Evolutionary conservation across 1,140 invertebrate genomes (phyloP), one percentile per base, ranked within the genome.

Genomic region (Achatina immaculata): DNA sequence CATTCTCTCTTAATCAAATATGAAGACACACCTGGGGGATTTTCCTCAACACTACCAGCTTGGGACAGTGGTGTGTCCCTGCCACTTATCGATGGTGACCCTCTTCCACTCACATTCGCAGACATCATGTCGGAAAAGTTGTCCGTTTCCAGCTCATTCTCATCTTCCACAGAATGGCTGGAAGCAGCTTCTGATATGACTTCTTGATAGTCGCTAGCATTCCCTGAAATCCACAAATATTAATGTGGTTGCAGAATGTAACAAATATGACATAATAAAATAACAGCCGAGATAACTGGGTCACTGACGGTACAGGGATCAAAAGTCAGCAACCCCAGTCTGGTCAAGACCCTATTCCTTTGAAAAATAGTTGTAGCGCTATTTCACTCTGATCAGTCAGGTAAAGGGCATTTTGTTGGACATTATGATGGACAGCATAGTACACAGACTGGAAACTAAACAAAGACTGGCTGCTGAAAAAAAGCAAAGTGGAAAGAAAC

Each of bases 151-250:
- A 82, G 74, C 74, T 94, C 94, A 89, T 95, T 94, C 88, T 97
- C 92, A 78, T 92, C 89, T n/a, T 95, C 96, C 55, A 97, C 96
- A 82, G 96, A 98, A 90, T 98, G 96, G 92, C 97, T 98, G 43
- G 96, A 97, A 0, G 96, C 96, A 16, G 96, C 96, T 91, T 98
- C 97, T 14, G 96, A 98, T 58, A 98, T 96, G 0, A 95, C 97
- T 92, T 98, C 97, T 83, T 97, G 92, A 91, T 98, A 97, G 89
- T 98, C 97, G 38, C 96, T 97, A 0, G 96, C 96, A 89, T 97
- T 97, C 6, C 95, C 95, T 92, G 90, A 86, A 81, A 78, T 31
- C 24, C 34, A 31, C 34, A 62, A 78, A 43, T n/a, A n/a, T n/a
- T n/a, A n/a, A 75, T 38, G 31, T 71, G 24, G n/a, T 40, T n/a